Evolutionary conservation across 1,140 invertebrate species (phyloP), one percentile per base, ranked within the genome.

Genomic region (Platyscapa corneri): DNA sequence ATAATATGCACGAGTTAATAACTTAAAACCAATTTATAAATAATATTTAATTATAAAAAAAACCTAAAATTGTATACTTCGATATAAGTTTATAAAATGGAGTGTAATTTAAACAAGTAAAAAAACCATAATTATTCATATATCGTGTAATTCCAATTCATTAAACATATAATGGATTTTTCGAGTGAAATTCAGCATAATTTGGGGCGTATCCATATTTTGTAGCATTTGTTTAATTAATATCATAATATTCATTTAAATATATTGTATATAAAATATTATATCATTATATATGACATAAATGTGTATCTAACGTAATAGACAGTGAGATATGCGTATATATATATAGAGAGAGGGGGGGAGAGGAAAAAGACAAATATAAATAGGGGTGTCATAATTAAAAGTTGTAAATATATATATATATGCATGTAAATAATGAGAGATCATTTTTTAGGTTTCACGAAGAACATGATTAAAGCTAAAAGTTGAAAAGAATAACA

Each of bases 171-270:
- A 53, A 53, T 16, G 18, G 49, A 53, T 53, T 53, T 53, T 53
- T 53, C 18, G 18, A 16, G 8, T 16, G 18, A 7, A 16, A n/a
- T n/a, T 18, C 6, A 53, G 10, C 18, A 18, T 53, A 53, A 53
- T 53, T 78, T 72, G 75, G 84, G 78, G 86, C 80, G 89, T 91
- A 90, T 89, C 86, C 87, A 91, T 91, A 91, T 91, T 91, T 91
- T 91, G 80, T 91, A 91, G 90, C 89, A 90, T 91, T 91, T 91
- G 90, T 88, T 89, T 90, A 89, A 90, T 85, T 37, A 88, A 80
- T 75, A 86, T 86, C 76, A 83, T 87, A 83, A 84, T 85, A 72
- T 72, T 81, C 39, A 56, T 60, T 30, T 18, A 30, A n/a, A n/a
- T n/a, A 76, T 77, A 56, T 64, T 32, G 53, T 85, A 67, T 70